phyloP scores from a whole-genome alignment of 1,140 invertebrate species.

The Saxidomus purpurata region DNA sequence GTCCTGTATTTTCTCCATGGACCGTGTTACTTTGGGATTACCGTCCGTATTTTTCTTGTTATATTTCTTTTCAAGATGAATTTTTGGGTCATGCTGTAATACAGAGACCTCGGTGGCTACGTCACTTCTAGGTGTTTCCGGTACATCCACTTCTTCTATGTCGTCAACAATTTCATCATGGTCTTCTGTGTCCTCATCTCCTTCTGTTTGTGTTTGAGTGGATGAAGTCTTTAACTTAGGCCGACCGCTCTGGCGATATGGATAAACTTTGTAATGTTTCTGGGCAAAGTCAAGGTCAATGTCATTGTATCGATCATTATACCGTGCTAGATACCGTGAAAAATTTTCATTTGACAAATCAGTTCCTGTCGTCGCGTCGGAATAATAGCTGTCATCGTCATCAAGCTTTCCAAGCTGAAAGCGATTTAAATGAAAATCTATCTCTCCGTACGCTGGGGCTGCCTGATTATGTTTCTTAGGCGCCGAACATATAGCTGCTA shows the following conservation, averaged over 20 bases:
- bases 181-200: conserved; percentile 6
- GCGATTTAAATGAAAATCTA: conserved; percentile 37
- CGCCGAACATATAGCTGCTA: conserved; percentile 60
- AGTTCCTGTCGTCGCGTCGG: conserved; percentile 53
- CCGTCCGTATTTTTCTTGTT: neutral
- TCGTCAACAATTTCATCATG: neutral
- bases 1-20: conserved; percentile 1
- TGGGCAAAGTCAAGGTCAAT: conserved; percentile 50
- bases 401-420: conserved; percentile 35
- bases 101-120: neutral
- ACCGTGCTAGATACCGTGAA: conserved; percentile 20
- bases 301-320: conserved; percentile 49
- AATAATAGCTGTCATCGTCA: conserved; percentile 6
- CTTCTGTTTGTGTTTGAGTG: conserved; percentile 49
- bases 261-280: conserved; percentile 51
- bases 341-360: conserved; percentile 35
- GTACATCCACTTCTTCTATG: neutral
- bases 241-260: conserved; percentile 18
- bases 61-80: neutral
- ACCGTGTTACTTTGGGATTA: neutral
- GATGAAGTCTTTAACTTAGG: conserved; percentile 54
- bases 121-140: neutral
- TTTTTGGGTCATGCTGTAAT: neutral
- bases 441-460: conserved; percentile 19
- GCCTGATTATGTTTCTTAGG: conserved; percentile 35